These are phyloP conservation scores for Calliopsis andreniformis DNA, from an alignment of 1,140 invertebrate species.

Conservation along the genomic window DNA sequence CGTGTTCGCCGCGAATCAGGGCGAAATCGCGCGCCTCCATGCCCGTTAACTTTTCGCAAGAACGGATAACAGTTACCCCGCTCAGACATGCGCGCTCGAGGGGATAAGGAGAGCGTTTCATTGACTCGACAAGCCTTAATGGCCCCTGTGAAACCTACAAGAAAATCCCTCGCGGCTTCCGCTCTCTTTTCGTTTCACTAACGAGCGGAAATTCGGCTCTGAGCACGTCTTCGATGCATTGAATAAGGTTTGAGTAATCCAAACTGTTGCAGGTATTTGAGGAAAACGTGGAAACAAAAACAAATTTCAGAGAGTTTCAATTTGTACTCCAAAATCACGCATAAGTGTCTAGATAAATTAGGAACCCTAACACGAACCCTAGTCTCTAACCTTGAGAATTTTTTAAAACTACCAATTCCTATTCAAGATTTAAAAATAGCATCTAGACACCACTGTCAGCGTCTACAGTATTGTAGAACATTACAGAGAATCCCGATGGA, in stretches of 20 bases:
- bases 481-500: no score
- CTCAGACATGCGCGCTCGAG: conserved; percentile 62
- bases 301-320: no score
- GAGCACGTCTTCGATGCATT: neutral
- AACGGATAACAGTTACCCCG: conserved; percentile 77
- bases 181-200: neutral
- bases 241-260: conserved; percentile 22
- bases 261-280: no score
- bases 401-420: no score
- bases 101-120: conserved; percentile 64
- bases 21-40: conserved; percentile 56
- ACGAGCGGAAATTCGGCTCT: neutral
- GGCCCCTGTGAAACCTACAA: conserved; percentile 27
- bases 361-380: no score
- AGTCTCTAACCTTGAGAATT: no score
- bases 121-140: conserved; percentile 62
- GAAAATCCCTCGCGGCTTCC: conserved; percentile 22
- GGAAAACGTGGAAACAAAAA: no score
- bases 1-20: conserved; percentile 9
- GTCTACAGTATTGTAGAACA: no score
- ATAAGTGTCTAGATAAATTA: no score
- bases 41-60: conserved; percentile 76
- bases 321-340: no score
- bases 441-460: no score
- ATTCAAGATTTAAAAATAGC: no score